Percentiles rank a stretch among this genome's conserved stretches.
phyloP scores from a whole-genome alignment of 2,113 vertebrate genomes.

The Ascaphus truei region DNA sequence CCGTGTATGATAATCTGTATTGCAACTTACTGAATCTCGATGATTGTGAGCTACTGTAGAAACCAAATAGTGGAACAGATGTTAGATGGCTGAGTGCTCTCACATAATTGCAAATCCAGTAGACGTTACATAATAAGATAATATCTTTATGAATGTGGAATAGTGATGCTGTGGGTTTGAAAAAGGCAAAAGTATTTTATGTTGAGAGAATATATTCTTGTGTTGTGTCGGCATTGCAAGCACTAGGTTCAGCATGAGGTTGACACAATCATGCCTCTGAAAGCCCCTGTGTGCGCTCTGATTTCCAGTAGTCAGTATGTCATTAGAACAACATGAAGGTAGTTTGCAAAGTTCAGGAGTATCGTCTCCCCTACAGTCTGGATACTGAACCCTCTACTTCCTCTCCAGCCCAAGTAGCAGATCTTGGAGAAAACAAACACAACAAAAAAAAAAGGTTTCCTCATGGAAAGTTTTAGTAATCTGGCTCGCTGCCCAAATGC shows the following conservation, averaged over 20 bases:
- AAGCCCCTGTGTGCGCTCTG: conserved; percentile 40
- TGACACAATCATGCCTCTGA: conserved; percentile 53
- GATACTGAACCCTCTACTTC: conserved; percentile 29
- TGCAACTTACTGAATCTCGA: no score
- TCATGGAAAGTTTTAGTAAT: conserved; percentile 90
- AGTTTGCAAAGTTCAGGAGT: conserved; percentile 51
- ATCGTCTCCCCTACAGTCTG: conserved; percentile 49
- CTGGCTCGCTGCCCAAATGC: conserved; percentile 71
- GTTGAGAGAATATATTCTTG: not conserved
- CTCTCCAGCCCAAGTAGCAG: conserved; percentile 38
- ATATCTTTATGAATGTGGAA: not conserved
- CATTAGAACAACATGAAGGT: conserved; percentile 60
- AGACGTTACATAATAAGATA: conserved; percentile 10
- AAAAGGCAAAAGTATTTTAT: conserved; percentile 4
- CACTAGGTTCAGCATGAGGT: conserved; percentile 53
- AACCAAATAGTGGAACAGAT: conserved; percentile 13
- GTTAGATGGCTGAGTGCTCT: not conserved
- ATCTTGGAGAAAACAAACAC: conserved; percentile 59
- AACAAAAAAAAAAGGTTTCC: conserved; percentile 67
- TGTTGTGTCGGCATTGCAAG: conserved; percentile 27
- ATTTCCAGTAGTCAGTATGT: conserved; percentile 61
- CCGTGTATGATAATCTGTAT: no score
- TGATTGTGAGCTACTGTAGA: no score
- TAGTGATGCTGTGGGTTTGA: not conserved
- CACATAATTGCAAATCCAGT: not conserved